Base-by-base conservation (phyloP, 2,797 vertebrate species). In the Bovichtus diacanthus region DNA sequence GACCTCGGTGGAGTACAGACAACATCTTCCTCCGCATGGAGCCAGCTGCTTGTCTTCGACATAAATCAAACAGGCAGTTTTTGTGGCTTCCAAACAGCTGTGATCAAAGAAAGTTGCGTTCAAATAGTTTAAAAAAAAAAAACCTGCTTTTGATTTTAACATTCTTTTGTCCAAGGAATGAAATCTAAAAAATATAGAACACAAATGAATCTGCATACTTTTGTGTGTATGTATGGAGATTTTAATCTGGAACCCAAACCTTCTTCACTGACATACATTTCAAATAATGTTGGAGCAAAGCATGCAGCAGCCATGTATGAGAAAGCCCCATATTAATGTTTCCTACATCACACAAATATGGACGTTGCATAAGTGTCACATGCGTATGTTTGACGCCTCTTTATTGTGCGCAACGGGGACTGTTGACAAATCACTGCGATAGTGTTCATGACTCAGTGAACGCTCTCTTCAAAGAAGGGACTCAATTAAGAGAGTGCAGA, bases 401-500 rank as follows among this genome's bases (percentile, higher is more conserved):
- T 74, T 55, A 69, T 36, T 51, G 67, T 68, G 47, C 47, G 27
- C 36, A 49, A 66, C 16, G 12, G 49, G n/a, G 61, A 54, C 50
- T 68, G 78, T 70, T 80, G 81, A 84, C 75, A 82, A 76, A 66
- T 80, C 55, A 31, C 55, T 18, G 36, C 27, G 38, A 59, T 38
- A 5, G 56, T 7, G 6, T 62, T 76, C 70, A 55, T 76, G 77
- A 83, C 82, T 90, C 76, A 69, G 64, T 74, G 67, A 69, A 70
- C 78, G 55, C 73, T 74, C 79, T 62, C 56, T 69, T 83, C 41
- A 61, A 72, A 70, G 69, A 68, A 53, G 61, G 51, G 70, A 84
- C 77, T 90, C 90, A 91, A 92, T 93, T 92, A 92, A 70, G 81
- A 87, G 70, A 90, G 88, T 89, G 89, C 84, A 81, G 55, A 77